Base-by-base conservation (phyloP, 2,797 vertebrate species). In the Coreius guichenoti region DNA sequence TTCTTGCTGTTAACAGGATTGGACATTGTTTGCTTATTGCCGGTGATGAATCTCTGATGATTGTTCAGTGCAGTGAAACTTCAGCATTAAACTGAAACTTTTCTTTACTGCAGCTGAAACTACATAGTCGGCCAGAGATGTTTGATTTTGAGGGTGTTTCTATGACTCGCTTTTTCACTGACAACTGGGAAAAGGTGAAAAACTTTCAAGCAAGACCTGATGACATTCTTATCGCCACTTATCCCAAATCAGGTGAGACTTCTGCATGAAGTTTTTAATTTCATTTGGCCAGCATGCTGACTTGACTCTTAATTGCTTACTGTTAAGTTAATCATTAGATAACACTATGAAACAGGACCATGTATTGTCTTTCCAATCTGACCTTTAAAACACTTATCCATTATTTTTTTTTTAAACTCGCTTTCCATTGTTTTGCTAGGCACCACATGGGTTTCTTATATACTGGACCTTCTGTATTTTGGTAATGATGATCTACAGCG, bases 381-480 rank as follows among this genome's bases (percentile, higher is more conserved):
- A 26, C 23, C 69, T 16, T 45, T 14, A 45, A 70, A 70, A 70
- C 11, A 43, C 5, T 43, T 43, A 39, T n/a, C n/a, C n/a, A n/a
- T n/a, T n/a, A n/a, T n/a, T n/a, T n/a, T n/a, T n/a, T 70, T 43
- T 43, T 70, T 47, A 74, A 49, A 21, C 45, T 31, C 8, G 1
- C 1, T 74, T 74, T 74, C 16, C 49, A 33, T 56, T 56, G 1
- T 54, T 69, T 56, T 76, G 1, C 54, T 54, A 94, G 94, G 94
- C 82, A 94, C 92, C 33, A 95, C 93, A 0, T 95, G 93, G 93
- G 83, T 93, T 29, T 93, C 92, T 1, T 91, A 93, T 77, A 93
- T 94, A 33, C 85, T 94, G 14, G 93, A 94, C 67, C 89, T 94
- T 9, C 88, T 95, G 63, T 89, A 94, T 87, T 94, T 94, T 86